Percentiles rank a stretch among this genome's conserved stretches.
Conservation (phyloP, 2,888 invertebrate genomes). For the Julus scandinavius region DNA sequence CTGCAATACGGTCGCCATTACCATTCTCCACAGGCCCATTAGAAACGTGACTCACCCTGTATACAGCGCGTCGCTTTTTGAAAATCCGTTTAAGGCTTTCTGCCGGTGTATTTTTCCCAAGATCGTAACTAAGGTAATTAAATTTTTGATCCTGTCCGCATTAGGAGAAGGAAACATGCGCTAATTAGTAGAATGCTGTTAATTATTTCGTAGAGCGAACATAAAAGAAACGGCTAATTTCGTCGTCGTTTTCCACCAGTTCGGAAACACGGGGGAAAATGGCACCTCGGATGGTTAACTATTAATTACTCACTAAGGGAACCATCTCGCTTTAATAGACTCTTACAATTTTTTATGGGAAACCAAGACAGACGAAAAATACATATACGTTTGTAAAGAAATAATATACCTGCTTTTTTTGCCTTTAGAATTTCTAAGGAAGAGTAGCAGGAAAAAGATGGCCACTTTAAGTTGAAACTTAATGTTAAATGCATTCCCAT, state of each 20-base stretch:
- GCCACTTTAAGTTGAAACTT: too few relatives aligned
- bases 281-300: background rate
- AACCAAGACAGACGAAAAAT: too few relatives aligned
- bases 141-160: background rate
- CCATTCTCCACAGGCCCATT: background rate
- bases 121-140: slow-evolving; percentile 15
- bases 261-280: background rate
- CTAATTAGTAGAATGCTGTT: slow-evolving; percentile 5
- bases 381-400: too few relatives aligned
- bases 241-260: background rate
- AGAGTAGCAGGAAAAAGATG: too few relatives aligned
- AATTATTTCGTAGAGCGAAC: slow-evolving; percentile 29
- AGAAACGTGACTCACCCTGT: slow-evolving; percentile 13
- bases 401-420: too few relatives aligned
- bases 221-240: slow-evolving; percentile 17
- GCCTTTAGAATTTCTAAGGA: too few relatives aligned
- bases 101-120: background rate
- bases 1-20: background rate
- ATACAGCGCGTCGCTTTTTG: background rate
- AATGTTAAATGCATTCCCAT: too few relatives aligned
- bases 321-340: background rate
- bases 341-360: background rate
- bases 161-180: slow-evolving; percentile 1
- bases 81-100: too few relatives aligned
- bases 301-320: background rate